These are phyloP conservation scores for Eidolon helvum DNA, from an alignment of 2,113 vertebrate genomes.

Conservation along the genomic window DNA sequence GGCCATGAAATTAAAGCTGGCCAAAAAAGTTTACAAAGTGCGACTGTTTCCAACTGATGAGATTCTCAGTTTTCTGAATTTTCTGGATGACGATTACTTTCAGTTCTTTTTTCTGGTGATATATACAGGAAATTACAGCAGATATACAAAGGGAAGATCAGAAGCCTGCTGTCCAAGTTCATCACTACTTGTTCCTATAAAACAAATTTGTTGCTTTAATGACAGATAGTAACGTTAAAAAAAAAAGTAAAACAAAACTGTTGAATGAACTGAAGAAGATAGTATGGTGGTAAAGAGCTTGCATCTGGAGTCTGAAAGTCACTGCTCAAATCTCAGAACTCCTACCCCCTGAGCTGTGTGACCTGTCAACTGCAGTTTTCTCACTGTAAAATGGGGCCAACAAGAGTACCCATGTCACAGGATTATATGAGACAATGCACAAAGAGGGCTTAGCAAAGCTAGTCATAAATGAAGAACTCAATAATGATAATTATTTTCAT, in stretches of 20 bases:
- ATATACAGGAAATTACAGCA: constrained; percentile 99
- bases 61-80: constrained; percentile 68
- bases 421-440: not conserved
- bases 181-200: constrained; percentile 96
- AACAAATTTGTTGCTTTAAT: constrained; percentile 38
- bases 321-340: not conserved
- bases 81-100: constrained; percentile 67
- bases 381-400: not conserved
- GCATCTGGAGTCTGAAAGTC: not conserved
- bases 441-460: not conserved
- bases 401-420: not conserved
- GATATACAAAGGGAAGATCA: constrained; percentile 95
- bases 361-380: not conserved
- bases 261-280: not conserved
- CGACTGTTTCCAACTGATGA: constrained; percentile 10
- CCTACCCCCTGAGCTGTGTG: not conserved
- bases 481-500: not conserved
- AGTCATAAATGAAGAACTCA: not conserved
- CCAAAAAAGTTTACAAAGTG: constrained; percentile 38
- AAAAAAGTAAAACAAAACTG: not conserved
- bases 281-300: not conserved
- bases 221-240: not conserved
- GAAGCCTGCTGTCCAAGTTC: constrained; percentile 95
- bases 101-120: constrained; percentile 86
- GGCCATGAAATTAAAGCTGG: constrained; percentile 53